A percentile compares a stretch with the other conserved stretches of the same genome.
Conservation (phyloP, 2,797 vertebrate genomes). For the Acestrorhynchus altus region DNA sequence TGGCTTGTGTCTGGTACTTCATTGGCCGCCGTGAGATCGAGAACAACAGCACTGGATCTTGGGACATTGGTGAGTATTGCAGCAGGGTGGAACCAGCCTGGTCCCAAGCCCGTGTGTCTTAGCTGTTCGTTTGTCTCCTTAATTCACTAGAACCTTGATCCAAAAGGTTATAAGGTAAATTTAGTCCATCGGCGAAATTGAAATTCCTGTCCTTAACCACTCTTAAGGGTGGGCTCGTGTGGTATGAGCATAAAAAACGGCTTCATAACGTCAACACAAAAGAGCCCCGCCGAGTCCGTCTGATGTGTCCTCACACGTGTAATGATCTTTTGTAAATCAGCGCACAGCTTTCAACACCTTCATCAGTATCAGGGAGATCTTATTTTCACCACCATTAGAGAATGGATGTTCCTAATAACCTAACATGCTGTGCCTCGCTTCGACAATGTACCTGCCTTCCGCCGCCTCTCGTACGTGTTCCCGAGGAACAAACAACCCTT, state of each 20-base stretch:
- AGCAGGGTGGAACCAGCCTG: too few species aligned
- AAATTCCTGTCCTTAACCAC: background rate
- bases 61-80: constrained; percentile 91
- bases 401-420: constrained; percentile 10
- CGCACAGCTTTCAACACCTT: background rate
- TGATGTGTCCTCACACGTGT: background rate
- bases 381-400: background rate
- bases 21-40: constrained; percentile 98
- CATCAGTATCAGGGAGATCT: constrained; percentile 4
- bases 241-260: background rate
- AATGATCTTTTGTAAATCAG: background rate
- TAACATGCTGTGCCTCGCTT: background rate
- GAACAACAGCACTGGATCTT: constrained; percentile 88
- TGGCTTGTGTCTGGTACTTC: constrained; percentile 99
- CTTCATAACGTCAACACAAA: background rate
- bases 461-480: background rate
- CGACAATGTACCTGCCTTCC: background rate
- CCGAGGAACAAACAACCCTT: background rate
- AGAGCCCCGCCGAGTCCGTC: background rate
- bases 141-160: background rate
- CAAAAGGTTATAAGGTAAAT: background rate
- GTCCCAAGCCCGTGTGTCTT: too few species aligned
- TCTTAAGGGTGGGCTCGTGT: background rate
- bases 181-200: background rate
- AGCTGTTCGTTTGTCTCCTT: background rate